Conservation (phyloP, 1,140 invertebrate genomes). For the Aphelenchoides fujianensis region DNA sequence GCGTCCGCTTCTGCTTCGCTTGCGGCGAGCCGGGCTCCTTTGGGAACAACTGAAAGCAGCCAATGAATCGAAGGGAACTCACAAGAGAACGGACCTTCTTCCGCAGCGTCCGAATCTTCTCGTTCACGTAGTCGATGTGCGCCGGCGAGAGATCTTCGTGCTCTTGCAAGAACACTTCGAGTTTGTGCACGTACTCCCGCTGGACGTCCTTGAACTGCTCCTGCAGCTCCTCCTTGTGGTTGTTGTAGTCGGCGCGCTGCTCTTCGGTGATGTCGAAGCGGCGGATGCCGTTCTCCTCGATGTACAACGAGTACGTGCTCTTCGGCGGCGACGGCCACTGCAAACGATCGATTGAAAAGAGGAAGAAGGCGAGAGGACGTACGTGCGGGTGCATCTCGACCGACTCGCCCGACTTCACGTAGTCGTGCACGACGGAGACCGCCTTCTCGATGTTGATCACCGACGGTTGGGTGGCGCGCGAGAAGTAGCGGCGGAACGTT, state of each 20-base stretch:
- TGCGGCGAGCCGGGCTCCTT: not conserved
- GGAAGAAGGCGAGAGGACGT: not conserved
- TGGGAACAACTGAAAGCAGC: not conserved
- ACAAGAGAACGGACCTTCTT: not conserved
- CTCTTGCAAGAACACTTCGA: not conserved
- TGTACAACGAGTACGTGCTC: not conserved
- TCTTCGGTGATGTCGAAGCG: not conserved
- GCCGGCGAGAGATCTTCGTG: not conserved
- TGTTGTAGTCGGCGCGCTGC: not conserved
- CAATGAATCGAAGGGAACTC: not conserved
- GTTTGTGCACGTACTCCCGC: not conserved
- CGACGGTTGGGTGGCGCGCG: not conserved
- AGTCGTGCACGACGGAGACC: not conserved
- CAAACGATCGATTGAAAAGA: not conserved
- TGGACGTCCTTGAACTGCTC: not conserved
- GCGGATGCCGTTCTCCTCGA: not conserved
- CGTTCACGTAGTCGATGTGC: not conserved
- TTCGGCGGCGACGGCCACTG: not conserved
- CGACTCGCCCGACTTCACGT: not conserved
- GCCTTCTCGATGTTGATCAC: not conserved
- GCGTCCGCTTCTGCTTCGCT: not conserved
- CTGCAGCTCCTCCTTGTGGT: not conserved
- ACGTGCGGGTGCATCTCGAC: not conserved
- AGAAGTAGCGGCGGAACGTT: not conserved
- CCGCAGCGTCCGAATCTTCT: not conserved